Conservation (phyloP, 2,888 invertebrate species). For the Ctena decussata region DNA sequence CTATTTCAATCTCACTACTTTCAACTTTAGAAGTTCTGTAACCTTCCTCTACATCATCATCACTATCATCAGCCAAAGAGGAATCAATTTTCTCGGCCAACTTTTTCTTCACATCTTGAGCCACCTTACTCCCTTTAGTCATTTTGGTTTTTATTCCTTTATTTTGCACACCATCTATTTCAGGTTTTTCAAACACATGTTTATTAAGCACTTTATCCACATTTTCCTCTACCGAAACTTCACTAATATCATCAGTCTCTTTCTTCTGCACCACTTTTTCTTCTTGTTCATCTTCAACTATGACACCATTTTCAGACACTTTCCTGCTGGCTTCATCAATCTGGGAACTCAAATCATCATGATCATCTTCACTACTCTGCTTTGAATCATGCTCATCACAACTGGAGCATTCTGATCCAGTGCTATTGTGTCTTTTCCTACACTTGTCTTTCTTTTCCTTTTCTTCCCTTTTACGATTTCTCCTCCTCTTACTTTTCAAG, state of each 20-base stretch:
- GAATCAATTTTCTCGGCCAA: constrained; percentile 42
- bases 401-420: constrained; percentile 76
- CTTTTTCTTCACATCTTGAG: constrained; percentile 58
- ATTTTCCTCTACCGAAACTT: not conserved
- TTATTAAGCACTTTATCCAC: not conserved
- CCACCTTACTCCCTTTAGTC: constrained; percentile 43
- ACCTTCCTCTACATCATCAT: constrained; percentile 38
- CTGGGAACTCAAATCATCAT: constrained; percentile 44
- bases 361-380: constrained; percentile 66
- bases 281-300: constrained; percentile 48
- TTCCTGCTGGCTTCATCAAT: constrained; percentile 41
- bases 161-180: constrained; percentile 12
- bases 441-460: constrained; percentile 61
- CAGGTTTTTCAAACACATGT: not conserved
- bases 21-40: constrained; percentile 24
- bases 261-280: not conserved
- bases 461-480: constrained; percentile 81
- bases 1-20: constrained; percentile 8
- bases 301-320: constrained; percentile 52
- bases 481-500: constrained; percentile 83
- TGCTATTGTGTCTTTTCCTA: constrained; percentile 72
- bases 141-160: constrained; percentile 26
- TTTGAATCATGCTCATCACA: constrained; percentile 67
- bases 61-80: constrained; percentile 51
- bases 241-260: constrained; percentile 28